Evolutionary conservation across 2,113 vertebrate species (phyloP), one percentile per base, ranked within the genome.

Genomic region (Sylvietta virens): DNA sequence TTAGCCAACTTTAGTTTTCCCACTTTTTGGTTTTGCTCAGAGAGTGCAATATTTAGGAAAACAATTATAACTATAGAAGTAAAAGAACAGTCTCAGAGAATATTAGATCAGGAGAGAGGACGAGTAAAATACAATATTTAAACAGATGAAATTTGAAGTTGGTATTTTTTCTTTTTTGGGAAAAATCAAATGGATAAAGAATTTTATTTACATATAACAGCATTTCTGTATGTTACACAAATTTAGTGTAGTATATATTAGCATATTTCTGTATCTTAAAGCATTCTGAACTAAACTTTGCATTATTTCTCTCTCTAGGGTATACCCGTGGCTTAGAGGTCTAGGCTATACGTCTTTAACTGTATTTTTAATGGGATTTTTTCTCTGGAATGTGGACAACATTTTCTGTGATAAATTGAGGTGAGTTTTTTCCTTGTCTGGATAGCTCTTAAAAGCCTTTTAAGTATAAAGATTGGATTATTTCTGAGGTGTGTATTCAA

Each of bases 321-420:
- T 99, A 88, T 99, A 99, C 84, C 99, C 99, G 1, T 99, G 99
- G 99, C 98, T 99, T 83, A 98, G 98, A 94, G 98, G 98, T 37
- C 97, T 99, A 61, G 98, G 98, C 69, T 99, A 99, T 96, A 99
- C 98, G 4, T 99, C 99, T 20, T 96, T 99, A 96, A 98, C 98
- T 66, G 84, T 99, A 96, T 99, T 99, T 94, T 80, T 99, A 97
- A 96, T 99, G 90, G 99, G 99, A 56, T 99, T 99, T 96, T 89
- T 99, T 19, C 98, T 99, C 54, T 99, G 99, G 99, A 99, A 99
- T 90, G 97, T 99, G 71, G 99, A 99, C 98, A 99, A 99, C 85
- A 98, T 99, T 92, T 98, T 99, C 97, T 99, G 99, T 97, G 98
- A 98, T 90, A 98, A 98, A 58, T 93, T 99, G 78, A 99, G 99